Percentiles rank a stretch among this genome's conserved stretches.
phyloP scores from a whole-genome alignment of 92 coral and sea anemone species.

The Epizoanthus rinbou region DNA sequence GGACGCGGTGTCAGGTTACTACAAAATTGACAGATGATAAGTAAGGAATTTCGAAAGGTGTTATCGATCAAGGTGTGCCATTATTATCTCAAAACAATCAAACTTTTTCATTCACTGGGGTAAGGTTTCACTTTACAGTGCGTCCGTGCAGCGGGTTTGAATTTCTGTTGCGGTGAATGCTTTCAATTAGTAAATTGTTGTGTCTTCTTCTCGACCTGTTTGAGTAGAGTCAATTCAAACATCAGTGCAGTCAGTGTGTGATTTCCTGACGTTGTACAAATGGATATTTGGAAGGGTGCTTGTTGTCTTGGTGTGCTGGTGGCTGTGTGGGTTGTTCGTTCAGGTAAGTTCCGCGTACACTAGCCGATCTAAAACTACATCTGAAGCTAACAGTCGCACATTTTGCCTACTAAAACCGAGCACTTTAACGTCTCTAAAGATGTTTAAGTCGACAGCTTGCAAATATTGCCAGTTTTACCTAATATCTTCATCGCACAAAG shows the following conservation, averaged over 20 bases:
- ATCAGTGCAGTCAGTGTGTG: neutral
- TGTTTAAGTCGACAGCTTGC: neutral
- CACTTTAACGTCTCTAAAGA: neutral
- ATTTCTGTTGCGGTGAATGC: neutral
- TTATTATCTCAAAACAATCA: slow-evolving; percentile 24
- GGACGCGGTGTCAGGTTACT: slow-evolving; percentile 18
- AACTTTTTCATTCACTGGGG: slow-evolving; percentile 14
- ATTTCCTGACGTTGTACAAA: neutral
- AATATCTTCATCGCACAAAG: slow-evolving; percentile 19
- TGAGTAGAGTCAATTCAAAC: neutral
- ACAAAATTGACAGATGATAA: slow-evolving; percentile 29
- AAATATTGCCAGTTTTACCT: neutral
- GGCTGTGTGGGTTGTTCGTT: neutral
- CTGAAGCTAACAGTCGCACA: neutral
- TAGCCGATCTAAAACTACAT: neutral
- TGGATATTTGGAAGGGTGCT: neutral
- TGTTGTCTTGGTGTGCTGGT: neutral
- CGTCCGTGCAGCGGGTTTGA: neutral
- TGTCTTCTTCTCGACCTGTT: neutral
- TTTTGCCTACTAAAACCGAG: neutral
- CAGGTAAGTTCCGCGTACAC: slow-evolving; percentile 6
- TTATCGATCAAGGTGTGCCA: slow-evolving; percentile 27
- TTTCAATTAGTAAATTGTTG: neutral
- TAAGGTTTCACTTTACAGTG: slow-evolving; percentile 19
- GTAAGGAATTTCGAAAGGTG: slow-evolving; percentile 12